These are phyloP conservation scores for Pterocles burchelli DNA, from an alignment of 2,113 vertebrate genomes.

Conservation along the genomic window DNA sequence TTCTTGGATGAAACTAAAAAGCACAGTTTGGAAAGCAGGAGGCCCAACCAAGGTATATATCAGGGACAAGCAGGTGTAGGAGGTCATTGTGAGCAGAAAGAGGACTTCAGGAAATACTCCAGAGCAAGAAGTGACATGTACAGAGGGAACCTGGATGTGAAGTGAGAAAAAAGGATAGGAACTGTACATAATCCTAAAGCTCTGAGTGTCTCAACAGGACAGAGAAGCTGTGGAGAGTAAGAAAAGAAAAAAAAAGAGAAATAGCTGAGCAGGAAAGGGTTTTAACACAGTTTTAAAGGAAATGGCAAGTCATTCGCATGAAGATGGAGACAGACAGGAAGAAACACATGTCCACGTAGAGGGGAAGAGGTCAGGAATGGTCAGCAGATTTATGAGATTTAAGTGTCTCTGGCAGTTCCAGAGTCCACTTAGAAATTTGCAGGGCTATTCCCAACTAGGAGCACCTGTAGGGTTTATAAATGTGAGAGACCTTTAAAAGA, in stretches of 20 bases:
- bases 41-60: background rate
- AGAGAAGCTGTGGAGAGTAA: background rate
- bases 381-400: background rate
- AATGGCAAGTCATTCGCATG: background rate
- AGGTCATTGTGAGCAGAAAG: background rate
- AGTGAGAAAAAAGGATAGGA: background rate
- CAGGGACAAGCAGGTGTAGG: background rate
- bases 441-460: background rate
- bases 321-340: conserved; percentile 26
- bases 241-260: background rate
- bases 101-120: background rate
- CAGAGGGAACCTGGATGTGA: background rate
- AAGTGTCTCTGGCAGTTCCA: background rate
- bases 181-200: background rate
- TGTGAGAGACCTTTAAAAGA: background rate
- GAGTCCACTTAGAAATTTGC: background rate
- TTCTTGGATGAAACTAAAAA: background rate
- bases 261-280: background rate
- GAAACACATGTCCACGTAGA: background rate
- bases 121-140: background rate
- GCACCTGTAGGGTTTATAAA: background rate
- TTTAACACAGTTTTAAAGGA: conserved; percentile 5
- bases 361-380: background rate
- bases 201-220: background rate
- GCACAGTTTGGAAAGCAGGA: background rate